A percentile compares a stretch with the other conserved stretches of the same genome.
Evolutionary conservation across 2,888 invertebrate genomes (phyloP).

Genomic region (Phaedon cochleariae): DNA sequence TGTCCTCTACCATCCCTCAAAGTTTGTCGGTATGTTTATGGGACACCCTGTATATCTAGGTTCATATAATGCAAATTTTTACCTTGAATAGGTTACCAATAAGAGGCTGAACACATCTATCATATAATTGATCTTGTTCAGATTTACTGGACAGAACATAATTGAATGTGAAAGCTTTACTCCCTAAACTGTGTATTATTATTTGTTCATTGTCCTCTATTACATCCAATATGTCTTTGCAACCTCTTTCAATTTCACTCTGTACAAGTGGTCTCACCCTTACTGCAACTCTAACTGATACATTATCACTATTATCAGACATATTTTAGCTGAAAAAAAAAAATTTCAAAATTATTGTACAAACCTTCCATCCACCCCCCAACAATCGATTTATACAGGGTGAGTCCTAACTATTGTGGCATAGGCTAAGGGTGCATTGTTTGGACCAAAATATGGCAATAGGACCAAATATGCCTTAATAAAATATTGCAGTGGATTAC

Average conservation of each 20-base stretch:
- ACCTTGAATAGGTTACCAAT: conserved; percentile 80
- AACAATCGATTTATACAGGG: no score
- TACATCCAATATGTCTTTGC: conserved; percentile 76
- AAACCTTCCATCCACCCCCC: no score
- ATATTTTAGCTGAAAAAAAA: background rate
- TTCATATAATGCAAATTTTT: conserved; percentile 6
- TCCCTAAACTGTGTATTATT: conserved; percentile 65
- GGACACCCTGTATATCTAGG: background rate
- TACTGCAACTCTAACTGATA: conserved; percentile 78
- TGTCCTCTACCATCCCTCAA: no score
- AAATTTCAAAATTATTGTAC: background rate
- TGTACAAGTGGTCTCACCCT: conserved; percentile 82
- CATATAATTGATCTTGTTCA: conserved; percentile 77
- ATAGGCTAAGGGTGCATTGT: no score
- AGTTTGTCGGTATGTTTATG: no score
- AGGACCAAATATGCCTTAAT: no score
- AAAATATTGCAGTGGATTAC: no score
- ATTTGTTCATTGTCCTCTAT: conserved; percentile 74
- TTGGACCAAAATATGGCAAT: no score
- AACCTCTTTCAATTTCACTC: conserved; percentile 78
- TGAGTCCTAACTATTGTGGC: no score
- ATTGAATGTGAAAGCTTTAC: conserved; percentile 84
- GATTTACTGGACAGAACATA: conserved; percentile 79
- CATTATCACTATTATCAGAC: conserved; percentile 29
- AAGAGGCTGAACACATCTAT: conserved; percentile 74